Evolutionary conservation across 2,888 invertebrate species (phyloP).

Genomic region (Psylliodes chrysocephalus): DNA sequence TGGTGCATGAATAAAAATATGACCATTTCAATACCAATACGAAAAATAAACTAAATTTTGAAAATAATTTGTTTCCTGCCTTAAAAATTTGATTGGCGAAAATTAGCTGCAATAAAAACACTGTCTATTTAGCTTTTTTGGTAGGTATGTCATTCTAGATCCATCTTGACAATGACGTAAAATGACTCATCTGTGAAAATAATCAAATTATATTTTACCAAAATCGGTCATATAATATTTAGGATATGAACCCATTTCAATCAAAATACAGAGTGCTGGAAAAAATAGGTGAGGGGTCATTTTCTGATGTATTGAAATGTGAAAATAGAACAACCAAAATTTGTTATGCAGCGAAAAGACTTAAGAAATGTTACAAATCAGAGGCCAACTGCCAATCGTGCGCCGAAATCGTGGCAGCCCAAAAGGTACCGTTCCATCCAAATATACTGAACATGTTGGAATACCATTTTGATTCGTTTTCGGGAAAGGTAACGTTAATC

Average conservation of each 20-base stretch:
- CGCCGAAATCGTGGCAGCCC: slow-evolving; percentile 71
- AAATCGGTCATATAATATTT: slow-evolving; percentile 17
- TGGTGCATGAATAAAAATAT: too few species aligned
- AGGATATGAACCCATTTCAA: slow-evolving; percentile 43
- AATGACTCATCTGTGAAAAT: slow-evolving; percentile 8
- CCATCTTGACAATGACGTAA: slow-evolving; percentile 12
- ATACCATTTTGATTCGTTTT: slow-evolving; percentile 70
- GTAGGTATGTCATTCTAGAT: background rate
- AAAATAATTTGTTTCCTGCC: too few species aligned
- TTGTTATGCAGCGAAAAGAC: slow-evolving; percentile 71
- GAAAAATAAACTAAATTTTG: too few species aligned
- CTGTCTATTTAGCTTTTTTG: background rate
- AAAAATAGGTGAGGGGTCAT: slow-evolving; percentile 77
- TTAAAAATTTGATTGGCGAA: too few species aligned
- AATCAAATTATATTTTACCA: slow-evolving; percentile 2
- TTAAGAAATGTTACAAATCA: slow-evolving; percentile 70
- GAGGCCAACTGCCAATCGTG: slow-evolving; percentile 65
- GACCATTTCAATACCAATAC: too few species aligned
- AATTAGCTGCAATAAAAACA: background rate
- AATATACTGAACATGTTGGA: slow-evolving; percentile 73
- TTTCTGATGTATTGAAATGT: slow-evolving; percentile 76
- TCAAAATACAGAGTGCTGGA: slow-evolving; percentile 69
- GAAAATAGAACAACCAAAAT: slow-evolving; percentile 68
- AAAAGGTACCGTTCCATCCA: slow-evolving; percentile 69
- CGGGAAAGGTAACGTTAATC: slow-evolving; percentile 70